Evolutionary conservation across 2,888 invertebrate species (phyloP).

Genomic region (Alloplasta piceator): DNA sequence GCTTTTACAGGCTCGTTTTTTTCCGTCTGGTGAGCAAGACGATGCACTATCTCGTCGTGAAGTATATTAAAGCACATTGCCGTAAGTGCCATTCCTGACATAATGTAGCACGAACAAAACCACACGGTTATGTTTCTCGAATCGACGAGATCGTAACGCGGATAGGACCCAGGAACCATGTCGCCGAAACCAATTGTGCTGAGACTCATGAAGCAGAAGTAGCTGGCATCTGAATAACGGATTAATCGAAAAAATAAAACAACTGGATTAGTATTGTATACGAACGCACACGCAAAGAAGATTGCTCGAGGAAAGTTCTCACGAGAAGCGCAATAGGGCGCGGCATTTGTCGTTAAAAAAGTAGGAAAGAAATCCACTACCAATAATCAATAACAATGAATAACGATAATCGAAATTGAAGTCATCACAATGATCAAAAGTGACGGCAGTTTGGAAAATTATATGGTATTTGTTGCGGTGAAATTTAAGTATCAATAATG

Average conservation of each 20-base stretch:
- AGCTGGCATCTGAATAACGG: slow-evolving; percentile 85
- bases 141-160: slow-evolving; percentile 85
- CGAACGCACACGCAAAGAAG: too few relatives aligned
- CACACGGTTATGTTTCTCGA: slow-evolving; percentile 89
- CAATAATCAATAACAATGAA: too few relatives aligned
- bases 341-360: too few relatives aligned
- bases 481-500: not conserved
- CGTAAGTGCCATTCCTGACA: slow-evolving; percentile 93
- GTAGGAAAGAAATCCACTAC: too few relatives aligned
- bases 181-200: slow-evolving; percentile 96
- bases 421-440: too few relatives aligned
- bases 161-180: slow-evolving; percentile 89
- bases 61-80: slow-evolving; percentile 96
- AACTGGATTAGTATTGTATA: too few relatives aligned
- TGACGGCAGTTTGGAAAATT: not conserved
- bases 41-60: slow-evolving; percentile 94
- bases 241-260: slow-evolving; percentile 32
- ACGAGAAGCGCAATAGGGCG: too few relatives aligned
- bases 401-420: too few relatives aligned
- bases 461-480: too few relatives aligned
- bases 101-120: slow-evolving; percentile 95
- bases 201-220: slow-evolving; percentile 98
- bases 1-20: slow-evolving; percentile 86
- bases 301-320: too few relatives aligned
- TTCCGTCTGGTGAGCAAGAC: slow-evolving; percentile 88